Percentiles rank a stretch among this genome's conserved stretches.
Conservation (phyloP, 2,888 invertebrate species). For the Agrochola macilenta region DNA sequence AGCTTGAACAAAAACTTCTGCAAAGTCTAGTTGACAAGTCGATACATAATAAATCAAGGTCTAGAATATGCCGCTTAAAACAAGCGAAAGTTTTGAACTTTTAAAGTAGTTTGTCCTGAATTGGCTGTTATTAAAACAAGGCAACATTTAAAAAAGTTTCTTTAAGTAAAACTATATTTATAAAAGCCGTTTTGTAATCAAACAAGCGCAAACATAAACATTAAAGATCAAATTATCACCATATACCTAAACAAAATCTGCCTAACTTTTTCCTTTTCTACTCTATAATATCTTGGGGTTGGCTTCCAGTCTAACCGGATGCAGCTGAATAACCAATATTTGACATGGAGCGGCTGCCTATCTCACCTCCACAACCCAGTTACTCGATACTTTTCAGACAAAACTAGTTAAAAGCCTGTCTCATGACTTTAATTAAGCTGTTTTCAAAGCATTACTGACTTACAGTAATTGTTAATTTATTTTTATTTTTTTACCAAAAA, state of each 20-base stretch:
- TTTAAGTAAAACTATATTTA: background rate
- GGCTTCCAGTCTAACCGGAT: background rate
- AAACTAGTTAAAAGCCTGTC: background rate
- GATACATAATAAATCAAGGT: conserved; percentile 18
- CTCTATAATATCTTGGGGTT: background rate
- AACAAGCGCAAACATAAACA: background rate
- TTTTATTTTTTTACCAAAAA: background rate
- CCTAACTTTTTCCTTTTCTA: background rate
- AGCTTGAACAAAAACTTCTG: background rate
- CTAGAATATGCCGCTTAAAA: background rate
- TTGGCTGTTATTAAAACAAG: background rate
- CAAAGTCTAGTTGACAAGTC: conserved; percentile 8
- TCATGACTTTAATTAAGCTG: background rate
- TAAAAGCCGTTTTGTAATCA: background rate
- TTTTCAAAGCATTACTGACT: too few relatives aligned
- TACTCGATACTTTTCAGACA: background rate
- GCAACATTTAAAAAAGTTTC: background rate
- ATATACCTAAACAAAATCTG: background rate
- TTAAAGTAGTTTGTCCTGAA: background rate
- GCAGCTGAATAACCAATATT: background rate
- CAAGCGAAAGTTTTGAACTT: background rate
- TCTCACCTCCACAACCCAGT: background rate
- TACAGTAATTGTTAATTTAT: background rate
- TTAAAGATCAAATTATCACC: background rate
- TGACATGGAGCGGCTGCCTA: background rate